Base-by-base conservation (phyloP, 2,113 vertebrate genomes). In the Leptodactylus fuscus region DNA sequence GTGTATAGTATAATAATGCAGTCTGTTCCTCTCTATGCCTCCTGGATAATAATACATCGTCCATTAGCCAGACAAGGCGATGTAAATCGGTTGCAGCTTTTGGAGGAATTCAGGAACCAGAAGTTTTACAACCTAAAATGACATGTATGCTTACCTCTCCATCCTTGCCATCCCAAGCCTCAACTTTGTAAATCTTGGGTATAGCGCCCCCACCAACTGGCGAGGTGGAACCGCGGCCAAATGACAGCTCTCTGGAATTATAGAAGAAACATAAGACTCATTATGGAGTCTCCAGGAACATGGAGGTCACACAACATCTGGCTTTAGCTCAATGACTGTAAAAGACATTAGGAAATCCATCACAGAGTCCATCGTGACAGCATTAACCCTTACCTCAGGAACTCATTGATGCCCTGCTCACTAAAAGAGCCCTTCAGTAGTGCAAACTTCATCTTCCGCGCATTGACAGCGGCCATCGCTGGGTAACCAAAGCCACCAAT, bases 401-500 rank as follows among this genome's bases (percentile, higher is more conserved):
- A 96, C 77, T 96, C 94, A 32, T 95, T 94, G 85, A 96, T 96
- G 58, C 94, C 94, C 69, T 94, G 94, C 58, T 99, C 97, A 55
- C 97, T 98, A 93, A 99, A 99, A 0, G 98, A 98, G 24, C 98
- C 97, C 81, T 91, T 97, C 24, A 99, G 93, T 53, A 99, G 94
- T 16, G 98, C 96, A 76, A 97, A 99, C 46, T 99, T 99, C 97
- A 98, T 99, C 90, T 98, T 99, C 86, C 97, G 95, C 0, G 95
- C 90, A 67, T 99, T 99, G 81, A 99, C 91, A 84, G 98, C 97
- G 0, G 97, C 97, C 97, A 99, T 98, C 82, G 97, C 97, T 0
- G 98, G 98, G 87, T 98, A 99, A 0, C 97, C 97, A 20, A 99
- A 98, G 3, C 98, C 97, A n/a, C 97, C 97, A 0, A 99, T 98